Evolutionary conservation across 2,113 vertebrate species (phyloP).

Genomic region (Chloropsis cyanopogon): DNA sequence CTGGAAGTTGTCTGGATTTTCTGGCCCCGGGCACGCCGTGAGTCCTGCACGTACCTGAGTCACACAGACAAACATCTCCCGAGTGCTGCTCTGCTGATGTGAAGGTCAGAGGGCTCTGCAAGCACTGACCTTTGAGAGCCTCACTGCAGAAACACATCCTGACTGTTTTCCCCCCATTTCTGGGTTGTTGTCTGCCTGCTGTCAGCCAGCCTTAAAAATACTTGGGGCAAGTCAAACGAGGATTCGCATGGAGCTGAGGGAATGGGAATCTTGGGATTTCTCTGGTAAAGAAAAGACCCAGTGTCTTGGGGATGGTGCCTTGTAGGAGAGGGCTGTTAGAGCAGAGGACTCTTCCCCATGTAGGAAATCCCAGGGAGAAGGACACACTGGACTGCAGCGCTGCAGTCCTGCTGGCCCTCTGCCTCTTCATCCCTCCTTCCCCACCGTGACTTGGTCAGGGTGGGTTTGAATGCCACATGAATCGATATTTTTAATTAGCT

Average conservation of each 20-base stretch:
- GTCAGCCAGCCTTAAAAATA: neutral
- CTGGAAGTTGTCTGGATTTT: neutral
- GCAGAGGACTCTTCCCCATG: neutral
- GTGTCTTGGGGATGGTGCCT: neutral
- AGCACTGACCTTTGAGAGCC: neutral
- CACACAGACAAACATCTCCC: neutral
- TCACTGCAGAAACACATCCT: neutral
- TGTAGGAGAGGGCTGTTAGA: neutral
- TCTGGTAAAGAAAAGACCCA: neutral
- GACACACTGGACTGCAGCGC: accelerated
- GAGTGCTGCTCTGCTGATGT: neutral
- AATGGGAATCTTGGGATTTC: neutral
- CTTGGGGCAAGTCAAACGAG: accelerated
- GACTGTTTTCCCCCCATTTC: neutral
- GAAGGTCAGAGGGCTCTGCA: neutral
- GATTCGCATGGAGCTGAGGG: neutral
- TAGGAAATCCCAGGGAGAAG: neutral
- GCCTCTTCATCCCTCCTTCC: neutral
- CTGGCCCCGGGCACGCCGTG: neutral
- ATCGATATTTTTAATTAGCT: slow-evolving; percentile 73
- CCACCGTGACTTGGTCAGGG: neutral
- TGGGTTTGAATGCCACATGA: slow-evolving; percentile 31
- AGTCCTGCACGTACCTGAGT: neutral
- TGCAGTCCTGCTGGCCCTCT: neutral
- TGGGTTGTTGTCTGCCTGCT: neutral